A percentile compares a stretch with the other conserved stretches of the same genome.
Conservation (phyloP, 2,113 vertebrate species). For the Onychorhynchus coronatus region DNA sequence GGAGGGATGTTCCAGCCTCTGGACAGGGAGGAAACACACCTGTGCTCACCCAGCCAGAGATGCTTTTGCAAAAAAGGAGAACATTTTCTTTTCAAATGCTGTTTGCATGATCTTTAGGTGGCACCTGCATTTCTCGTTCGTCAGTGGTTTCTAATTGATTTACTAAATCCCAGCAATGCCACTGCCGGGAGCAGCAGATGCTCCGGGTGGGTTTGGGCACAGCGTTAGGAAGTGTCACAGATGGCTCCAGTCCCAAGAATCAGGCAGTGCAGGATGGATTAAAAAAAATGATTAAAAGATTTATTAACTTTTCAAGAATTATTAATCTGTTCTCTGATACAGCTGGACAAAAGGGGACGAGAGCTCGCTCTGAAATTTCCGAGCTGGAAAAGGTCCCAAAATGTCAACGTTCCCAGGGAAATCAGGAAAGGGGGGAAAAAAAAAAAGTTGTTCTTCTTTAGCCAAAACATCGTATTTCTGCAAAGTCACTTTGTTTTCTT, state of each 20-base stretch:
- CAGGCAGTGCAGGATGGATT: background rate
- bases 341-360: fast-evolving
- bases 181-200: background rate
- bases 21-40: background rate
- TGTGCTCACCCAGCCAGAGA: background rate
- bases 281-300: background rate
- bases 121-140: background rate
- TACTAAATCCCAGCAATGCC: background rate
- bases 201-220: background rate
- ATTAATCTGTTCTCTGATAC: background rate
- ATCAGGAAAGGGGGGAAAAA: background rate
- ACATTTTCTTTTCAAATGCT: background rate
- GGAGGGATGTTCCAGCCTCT: background rate
- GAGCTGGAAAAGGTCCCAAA: background rate
- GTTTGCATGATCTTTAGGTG: background rate
- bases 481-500: conserved; percentile 32
- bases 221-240: background rate
- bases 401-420: background rate
- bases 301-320: background rate
- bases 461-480: background rate
- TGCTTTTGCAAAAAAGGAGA: too few species aligned
- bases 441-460: background rate
- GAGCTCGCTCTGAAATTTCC: background rate
- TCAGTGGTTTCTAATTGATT: background rate
- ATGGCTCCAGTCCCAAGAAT: background rate